phyloP scores from a whole-genome alignment of 2,113 vertebrate species.

The Jaculus jaculus region DNA sequence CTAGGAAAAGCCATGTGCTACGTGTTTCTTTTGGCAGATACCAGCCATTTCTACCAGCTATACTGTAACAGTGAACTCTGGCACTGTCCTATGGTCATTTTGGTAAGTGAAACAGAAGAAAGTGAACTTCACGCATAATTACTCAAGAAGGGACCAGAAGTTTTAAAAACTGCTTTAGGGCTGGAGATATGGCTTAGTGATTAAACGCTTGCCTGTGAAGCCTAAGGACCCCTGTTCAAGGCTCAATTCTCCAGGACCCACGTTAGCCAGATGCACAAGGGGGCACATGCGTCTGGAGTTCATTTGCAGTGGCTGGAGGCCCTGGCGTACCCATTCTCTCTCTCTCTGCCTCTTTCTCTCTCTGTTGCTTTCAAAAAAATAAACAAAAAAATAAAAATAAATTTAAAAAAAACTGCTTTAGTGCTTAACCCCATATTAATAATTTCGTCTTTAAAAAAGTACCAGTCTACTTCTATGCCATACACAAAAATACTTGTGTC shows the following conservation, averaged over 20 bases:
- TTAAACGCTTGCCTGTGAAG: no score
- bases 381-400: no score
- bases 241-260: no score
- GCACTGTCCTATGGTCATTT: not conserved
- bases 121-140: constrained; percentile 39
- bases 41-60: constrained; percentile 15
- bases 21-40: constrained; percentile 56
- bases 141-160: not conserved
- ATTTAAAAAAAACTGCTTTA: not conserved
- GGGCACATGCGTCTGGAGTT: no score
- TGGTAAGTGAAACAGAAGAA: constrained; percentile 52
- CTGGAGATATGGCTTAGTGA: no score
- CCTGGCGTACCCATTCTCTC: no score
- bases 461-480: not conserved
- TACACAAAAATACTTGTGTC: not conserved
- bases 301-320: no score
- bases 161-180: not conserved
- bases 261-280: no score
- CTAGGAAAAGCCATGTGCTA: constrained; percentile 62
- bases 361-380: no score
- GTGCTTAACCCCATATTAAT: not conserved
- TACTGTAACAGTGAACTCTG: not conserved
- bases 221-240: no score
- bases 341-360: no score
- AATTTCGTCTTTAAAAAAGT: not conserved